phyloP scores from a whole-genome alignment of 2,888 invertebrate genomes.

The Timandra comae region DNA sequence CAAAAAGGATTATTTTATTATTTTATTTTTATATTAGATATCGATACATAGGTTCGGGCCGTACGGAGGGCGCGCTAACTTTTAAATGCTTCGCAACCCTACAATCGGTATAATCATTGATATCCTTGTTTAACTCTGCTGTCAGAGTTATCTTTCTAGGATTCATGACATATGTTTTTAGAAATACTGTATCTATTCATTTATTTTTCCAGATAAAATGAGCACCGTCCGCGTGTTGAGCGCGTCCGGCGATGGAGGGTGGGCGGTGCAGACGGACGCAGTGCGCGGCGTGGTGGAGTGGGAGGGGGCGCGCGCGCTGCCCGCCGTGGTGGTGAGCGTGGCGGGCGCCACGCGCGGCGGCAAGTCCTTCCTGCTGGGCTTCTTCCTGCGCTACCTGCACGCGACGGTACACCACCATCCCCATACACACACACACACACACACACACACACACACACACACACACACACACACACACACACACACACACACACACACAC shows the following conservation, averaged over 20 bases:
- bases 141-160: no score
- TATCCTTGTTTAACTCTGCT: no score
- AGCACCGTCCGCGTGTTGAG: no score
- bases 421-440: neutral
- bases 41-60: no score
- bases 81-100: no score
- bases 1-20: no score
- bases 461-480: neutral
- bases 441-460: conserved; percentile 4
- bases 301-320: conserved; percentile 24
- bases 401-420: conserved; percentile 33
- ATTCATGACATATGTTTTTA: no score
- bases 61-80: no score
- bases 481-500: neutral
- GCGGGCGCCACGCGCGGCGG: conserved; percentile 41
- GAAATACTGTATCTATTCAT: no score
- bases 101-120: no score
- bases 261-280: conserved; percentile 23
- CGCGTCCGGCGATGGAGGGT: conserved; percentile 22
- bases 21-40: no score
- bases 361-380: conserved; percentile 42
- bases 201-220: no score
- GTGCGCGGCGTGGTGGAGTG: conserved; percentile 22
- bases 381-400: conserved; percentile 34
- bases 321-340: conserved; percentile 35